phyloP scores from a whole-genome alignment of 2,888 invertebrate species.

The Ochropleura plecta region DNA sequence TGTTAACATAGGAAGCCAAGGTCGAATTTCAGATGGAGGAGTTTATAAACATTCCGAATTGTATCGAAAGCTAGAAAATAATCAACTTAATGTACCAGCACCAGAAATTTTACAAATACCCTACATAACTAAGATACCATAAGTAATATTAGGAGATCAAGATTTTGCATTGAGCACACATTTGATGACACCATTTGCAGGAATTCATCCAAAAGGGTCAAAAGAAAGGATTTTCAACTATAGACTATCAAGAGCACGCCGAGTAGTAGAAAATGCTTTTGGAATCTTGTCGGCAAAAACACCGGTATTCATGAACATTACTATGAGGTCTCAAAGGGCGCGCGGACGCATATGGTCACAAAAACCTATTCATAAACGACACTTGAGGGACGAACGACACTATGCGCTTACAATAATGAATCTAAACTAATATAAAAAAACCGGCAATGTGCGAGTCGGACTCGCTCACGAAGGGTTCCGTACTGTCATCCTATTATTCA shows the following conservation, averaged over 20 bases:
- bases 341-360: no score
- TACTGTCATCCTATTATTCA: no score
- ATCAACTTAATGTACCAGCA: slow-evolving; percentile 47
- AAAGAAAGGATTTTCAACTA: slow-evolving; percentile 56
- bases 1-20: slow-evolving; percentile 48
- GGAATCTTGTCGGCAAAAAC: slow-evolving; percentile 37
- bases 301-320: no score
- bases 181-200: slow-evolving; percentile 50
- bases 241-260: slow-evolving; percentile 57
- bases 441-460: no score
- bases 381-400: no score
- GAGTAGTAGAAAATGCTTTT: slow-evolving; percentile 57
- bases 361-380: no score
- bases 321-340: no score
- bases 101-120: slow-evolving; percentile 55
- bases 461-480: no score
- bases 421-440: no score
- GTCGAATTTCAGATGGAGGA: slow-evolving; percentile 53
- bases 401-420: no score
- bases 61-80: slow-evolving; percentile 49
- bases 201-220: slow-evolving; percentile 53
- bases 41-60: slow-evolving; percentile 49
- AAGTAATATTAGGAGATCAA: slow-evolving; percentile 56
- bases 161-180: slow-evolving; percentile 45
- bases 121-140: slow-evolving; percentile 49